A percentile compares a stretch with the other conserved stretches of the same genome.
Conservation (phyloP, 2,797 vertebrate genomes). For the Triplophysa yarkandensis region DNA sequence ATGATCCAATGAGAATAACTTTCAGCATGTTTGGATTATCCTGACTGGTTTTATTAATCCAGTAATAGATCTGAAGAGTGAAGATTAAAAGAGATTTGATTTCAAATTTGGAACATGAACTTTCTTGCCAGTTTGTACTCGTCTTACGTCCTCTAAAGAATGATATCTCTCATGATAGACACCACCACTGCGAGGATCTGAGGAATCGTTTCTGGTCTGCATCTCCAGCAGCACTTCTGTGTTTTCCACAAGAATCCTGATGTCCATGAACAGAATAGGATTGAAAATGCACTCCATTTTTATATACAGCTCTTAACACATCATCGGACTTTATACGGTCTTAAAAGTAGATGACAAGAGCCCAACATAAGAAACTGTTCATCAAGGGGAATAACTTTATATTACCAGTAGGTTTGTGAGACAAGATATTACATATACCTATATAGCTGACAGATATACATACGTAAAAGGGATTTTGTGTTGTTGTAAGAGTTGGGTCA, state of each 20-base stretch:
- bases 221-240: constrained; percentile 78
- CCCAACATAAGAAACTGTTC: too few species aligned
- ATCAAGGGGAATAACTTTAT: too few species aligned
- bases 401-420: too few species aligned
- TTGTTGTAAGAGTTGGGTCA: constrained; percentile 71
- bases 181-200: constrained; percentile 69
- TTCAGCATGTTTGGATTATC: constrained; percentile 74
- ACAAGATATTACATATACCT: too few species aligned
- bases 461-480: constrained; percentile 78
- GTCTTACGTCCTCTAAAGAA: constrained; percentile 83
- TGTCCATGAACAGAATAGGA: too few species aligned
- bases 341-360: not conserved
- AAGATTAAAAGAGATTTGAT: not conserved
- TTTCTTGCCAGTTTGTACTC: not conserved
- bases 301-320: too few species aligned
- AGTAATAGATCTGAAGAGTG: constrained; percentile 83
- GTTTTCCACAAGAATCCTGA: constrained; percentile 78
- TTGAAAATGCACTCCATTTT: too few species aligned
- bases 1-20: constrained; percentile 85
- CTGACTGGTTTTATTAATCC: constrained; percentile 80
- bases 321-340: not conserved
- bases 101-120: not conserved
- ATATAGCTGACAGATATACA: constrained; percentile 14
- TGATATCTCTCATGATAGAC: constrained; percentile 87
- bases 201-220: constrained; percentile 80